A percentile compares a stretch with the other conserved stretches of the same genome.
Evolutionary conservation across 2,888 invertebrate species (phyloP).

Genomic region (Podabrus alpinus): DNA sequence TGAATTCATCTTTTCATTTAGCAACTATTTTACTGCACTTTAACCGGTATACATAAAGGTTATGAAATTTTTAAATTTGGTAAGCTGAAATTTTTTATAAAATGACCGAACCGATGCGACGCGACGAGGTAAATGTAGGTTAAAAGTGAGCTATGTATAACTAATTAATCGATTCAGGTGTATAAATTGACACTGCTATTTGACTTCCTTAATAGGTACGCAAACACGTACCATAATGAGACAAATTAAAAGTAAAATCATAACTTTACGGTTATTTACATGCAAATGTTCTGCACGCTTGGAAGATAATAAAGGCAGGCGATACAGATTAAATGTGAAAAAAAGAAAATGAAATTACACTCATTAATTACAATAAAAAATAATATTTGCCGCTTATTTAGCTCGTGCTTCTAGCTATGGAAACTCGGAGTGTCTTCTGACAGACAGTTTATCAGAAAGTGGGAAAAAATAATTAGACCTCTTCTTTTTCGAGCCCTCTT

Average conservation of each 20-base stretch:
- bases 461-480: constrained; percentile 52
- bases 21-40: too few relatives aligned
- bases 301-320: not conserved
- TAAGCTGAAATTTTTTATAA: not conserved
- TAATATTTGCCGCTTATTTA: constrained; percentile 14
- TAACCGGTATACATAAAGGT: too few relatives aligned
- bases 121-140: not conserved
- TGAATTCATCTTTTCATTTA: too few relatives aligned
- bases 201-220: not conserved
- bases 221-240: not conserved
- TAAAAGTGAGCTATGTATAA: not conserved
- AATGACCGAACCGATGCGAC: not conserved
- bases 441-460: constrained; percentile 51
- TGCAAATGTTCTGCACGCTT: not conserved
- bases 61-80: not conserved
- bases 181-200: not conserved
- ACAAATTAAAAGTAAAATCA: not conserved
- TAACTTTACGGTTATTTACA: not conserved
- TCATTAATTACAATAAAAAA: not conserved
- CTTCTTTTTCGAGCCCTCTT: constrained; percentile 39
- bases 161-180: not conserved
- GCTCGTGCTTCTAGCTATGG: constrained; percentile 8
- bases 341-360: not conserved
- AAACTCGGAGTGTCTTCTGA: constrained; percentile 44
- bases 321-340: not conserved